phyloP scores from a whole-genome alignment of 2,113 vertebrate species.

The Brachyhypopomus gauderio region DNA sequence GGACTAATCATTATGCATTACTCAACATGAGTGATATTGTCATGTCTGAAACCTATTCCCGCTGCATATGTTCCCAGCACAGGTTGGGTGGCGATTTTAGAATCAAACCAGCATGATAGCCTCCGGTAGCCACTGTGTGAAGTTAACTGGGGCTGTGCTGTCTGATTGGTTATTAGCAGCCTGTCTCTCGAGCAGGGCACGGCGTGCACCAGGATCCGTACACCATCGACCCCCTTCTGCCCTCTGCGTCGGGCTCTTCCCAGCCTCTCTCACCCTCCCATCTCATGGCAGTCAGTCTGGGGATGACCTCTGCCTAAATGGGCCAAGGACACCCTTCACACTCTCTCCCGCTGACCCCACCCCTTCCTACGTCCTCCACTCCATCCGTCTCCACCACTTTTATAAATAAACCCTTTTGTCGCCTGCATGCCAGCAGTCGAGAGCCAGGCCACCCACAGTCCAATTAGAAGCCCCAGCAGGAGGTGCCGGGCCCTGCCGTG shows the following conservation, averaged over 20 bases:
- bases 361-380: not conserved
- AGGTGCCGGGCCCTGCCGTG: constrained; percentile 21
- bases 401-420: constrained; percentile 43
- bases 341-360: not conserved
- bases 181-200: not conserved
- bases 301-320: constrained; percentile 46
- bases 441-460: constrained; percentile 13
- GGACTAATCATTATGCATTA: not conserved
- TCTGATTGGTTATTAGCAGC: not conserved
- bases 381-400: constrained; percentile 23
- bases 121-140: no score
- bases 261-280: not conserved
- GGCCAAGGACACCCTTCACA: constrained; percentile 42
- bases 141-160: not conserved
- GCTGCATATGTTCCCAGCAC: no score
- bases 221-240: no score
- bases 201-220: no score
- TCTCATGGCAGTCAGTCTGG: not conserved
- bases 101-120: no score
- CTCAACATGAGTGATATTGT: no score
- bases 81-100: no score
- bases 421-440: not conserved
- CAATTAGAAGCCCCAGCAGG: constrained; percentile 39
- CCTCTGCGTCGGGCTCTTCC: not conserved
- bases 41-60: no score